Conservation (phyloP, 2,888 invertebrate species). For the Helicoverpa assulta region DNA sequence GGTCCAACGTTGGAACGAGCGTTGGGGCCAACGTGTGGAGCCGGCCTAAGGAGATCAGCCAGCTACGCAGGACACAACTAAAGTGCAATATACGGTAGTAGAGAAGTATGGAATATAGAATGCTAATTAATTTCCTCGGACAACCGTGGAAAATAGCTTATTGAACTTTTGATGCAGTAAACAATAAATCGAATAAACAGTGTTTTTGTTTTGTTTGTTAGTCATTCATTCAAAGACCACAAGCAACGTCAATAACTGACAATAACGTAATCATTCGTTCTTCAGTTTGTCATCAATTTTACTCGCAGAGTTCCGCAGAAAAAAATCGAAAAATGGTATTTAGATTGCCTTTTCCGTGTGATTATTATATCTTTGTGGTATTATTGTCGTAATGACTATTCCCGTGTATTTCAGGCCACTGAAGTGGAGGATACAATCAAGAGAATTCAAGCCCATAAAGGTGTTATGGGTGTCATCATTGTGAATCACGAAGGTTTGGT, state of each 20-base stretch:
- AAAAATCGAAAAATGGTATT: conserved; percentile 55
- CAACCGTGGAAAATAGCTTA: too few relatives aligned
- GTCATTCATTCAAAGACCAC: too few relatives aligned
- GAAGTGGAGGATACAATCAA: conserved; percentile 99
- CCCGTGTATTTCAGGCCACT: conserved; percentile 88
- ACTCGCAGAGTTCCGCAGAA: background rate
- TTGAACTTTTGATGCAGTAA: too few relatives aligned
- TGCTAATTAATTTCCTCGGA: too few relatives aligned
- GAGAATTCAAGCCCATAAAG: conserved; percentile 98
- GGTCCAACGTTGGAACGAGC: too few relatives aligned
- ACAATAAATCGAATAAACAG: background rate
- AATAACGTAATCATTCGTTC: background rate
- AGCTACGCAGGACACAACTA: too few relatives aligned
- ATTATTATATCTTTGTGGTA: background rate
- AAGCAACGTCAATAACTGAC: too few relatives aligned
- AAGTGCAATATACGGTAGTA: too few relatives aligned
- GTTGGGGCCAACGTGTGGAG: too few relatives aligned
- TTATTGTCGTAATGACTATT: conserved; percentile 7
- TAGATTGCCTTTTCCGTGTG: conserved; percentile 1
- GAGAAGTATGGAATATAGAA: too few relatives aligned
- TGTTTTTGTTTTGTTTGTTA: background rate
- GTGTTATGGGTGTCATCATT: conserved; percentile 98
- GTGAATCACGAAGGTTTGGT: conserved; percentile 98
- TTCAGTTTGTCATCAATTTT: conserved; percentile 54
- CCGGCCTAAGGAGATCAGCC: too few relatives aligned